phyloP scores from a whole-genome alignment of 1,140 invertebrate species.

The Heliconius eleuchia region DNA sequence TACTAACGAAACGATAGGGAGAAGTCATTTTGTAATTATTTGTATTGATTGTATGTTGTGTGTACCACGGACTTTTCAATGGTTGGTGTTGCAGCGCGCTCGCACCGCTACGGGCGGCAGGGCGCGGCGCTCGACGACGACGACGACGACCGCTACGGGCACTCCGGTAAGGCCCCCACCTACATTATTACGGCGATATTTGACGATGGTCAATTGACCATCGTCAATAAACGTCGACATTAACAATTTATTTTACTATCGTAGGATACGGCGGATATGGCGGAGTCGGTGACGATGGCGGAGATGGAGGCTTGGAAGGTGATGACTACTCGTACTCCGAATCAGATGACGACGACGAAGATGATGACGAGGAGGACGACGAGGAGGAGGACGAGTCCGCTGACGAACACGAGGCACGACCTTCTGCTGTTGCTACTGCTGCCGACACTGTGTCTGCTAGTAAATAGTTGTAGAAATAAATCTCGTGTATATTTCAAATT shows the following conservation, averaged over 20 bases:
- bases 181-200: no score
- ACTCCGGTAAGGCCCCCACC: constrained; percentile 38
- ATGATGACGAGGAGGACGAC: constrained; percentile 65
- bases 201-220: no score
- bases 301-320: constrained; percentile 81
- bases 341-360: constrained; percentile 66
- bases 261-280: constrained; percentile 40
- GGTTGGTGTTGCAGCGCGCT: constrained; percentile 75
- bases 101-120: constrained; percentile 92
- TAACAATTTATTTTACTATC: neutral
- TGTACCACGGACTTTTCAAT: no score
- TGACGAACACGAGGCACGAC: constrained; percentile 50
- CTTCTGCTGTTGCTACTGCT: neutral
- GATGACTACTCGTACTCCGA: constrained; percentile 79
- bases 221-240: no score
- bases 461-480: constrained; percentile 14
- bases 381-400: constrained; percentile 78
- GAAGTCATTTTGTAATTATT: no score
- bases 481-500: neutral
- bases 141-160: constrained; percentile 62
- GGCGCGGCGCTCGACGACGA: constrained; percentile 84
- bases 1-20: no score
- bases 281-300: neutral
- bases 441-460: neutral
- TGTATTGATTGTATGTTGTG: no score